Base-by-base conservation (phyloP, 2,797 vertebrate genomes). In the Chloroceryle inda region DNA sequence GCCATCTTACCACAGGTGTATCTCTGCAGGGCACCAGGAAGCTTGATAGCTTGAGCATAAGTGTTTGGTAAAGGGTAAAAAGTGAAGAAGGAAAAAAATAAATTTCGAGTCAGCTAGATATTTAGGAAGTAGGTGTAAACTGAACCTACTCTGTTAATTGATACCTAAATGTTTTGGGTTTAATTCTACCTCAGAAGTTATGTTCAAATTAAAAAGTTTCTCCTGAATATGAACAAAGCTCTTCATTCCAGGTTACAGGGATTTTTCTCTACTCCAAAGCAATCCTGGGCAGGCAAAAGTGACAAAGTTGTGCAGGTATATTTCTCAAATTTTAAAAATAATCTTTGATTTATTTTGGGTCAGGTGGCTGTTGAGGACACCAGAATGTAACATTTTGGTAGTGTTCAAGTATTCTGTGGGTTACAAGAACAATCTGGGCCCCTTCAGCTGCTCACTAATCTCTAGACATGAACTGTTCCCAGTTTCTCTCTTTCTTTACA, bases 311-410 rank as follows among this genome's bases (percentile, higher is more conserved):
- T 12, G 20, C 20, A 21, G 5, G 5, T 38, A 1, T 24, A 17
- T 29, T 13, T 69, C 31, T 31, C 22, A 56, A 6, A 53, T 23
- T 33, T 42, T 11, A 38, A 31, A 69, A 49, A 18, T 5, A 26
- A 2, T 19, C 79, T 64, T 62, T 21, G 5, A 15, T 62, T 29
- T 52, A 17, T 16, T n/a, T 42, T 61, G 49, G 6, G 15, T 31
- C 45, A 20, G 4, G 10, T 50, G 42, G 24, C 33, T 61, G 31
- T 33, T 0, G 0, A 71, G 44, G 17, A 58, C 22, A 74, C 7
- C 15, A 55, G 40, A 64, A 31, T 1, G 2, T 11, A 42, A 59
- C 4, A 6, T 72, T 59, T 62, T 82, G 33, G 26, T 50, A 5
- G 13, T 35, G 11, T 15, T 77, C 18, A 62, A 4, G 13, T 66